These are phyloP conservation scores for Phyllostomus hastatus DNA, from an alignment of 2,113 vertebrate species.

Conservation along the genomic window DNA sequence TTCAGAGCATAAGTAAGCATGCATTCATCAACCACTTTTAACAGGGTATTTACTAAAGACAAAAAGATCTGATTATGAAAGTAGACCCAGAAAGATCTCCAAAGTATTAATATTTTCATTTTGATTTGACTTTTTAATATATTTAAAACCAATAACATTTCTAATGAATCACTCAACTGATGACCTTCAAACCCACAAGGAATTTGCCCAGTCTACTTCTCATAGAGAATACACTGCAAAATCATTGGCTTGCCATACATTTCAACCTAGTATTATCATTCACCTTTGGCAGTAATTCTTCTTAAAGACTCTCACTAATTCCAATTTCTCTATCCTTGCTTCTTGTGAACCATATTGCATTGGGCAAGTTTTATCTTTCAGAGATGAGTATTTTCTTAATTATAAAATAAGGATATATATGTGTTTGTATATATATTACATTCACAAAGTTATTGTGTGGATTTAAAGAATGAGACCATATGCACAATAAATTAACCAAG, in stretches of 20 bases:
- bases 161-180: neutral
- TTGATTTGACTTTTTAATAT: neutral
- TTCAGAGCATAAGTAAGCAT: neutral
- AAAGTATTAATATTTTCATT: neutral
- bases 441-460: neutral
- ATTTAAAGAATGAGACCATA: neutral
- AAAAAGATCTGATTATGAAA: neutral
- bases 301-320: neutral
- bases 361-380: neutral
- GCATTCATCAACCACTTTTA: neutral
- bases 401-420: neutral
- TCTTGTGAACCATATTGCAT: neutral
- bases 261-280: neutral
- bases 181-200: neutral
- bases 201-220: neutral
- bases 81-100: neutral
- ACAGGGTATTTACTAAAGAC: neutral
- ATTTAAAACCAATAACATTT: neutral
- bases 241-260: neutral
- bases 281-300: neutral
- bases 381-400: neutral
- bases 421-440: neutral
- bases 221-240: neutral
- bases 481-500: neutral
- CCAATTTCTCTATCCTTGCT: neutral